These are phyloP conservation scores for Phoebastria nigripes DNA, from an alignment of 2,797 vertebrate species.

Conservation along the genomic window DNA sequence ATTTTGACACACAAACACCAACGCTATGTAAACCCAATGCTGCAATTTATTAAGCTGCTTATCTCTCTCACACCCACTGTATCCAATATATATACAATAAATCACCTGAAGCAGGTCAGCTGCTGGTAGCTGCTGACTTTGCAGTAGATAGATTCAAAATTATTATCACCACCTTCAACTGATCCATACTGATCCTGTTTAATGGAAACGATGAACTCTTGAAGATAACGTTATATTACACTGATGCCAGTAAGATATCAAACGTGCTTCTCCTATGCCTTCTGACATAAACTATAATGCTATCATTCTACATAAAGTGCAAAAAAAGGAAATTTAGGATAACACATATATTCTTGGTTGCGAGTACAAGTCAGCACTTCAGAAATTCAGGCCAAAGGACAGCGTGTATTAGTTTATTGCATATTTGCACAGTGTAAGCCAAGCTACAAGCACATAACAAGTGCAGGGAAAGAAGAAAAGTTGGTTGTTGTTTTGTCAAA, in stretches of 20 bases:
- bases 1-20: background rate
- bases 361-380: constrained; percentile 48
- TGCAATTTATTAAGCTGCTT: background rate
- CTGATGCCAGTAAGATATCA: background rate
- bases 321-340: background rate
- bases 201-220: background rate
- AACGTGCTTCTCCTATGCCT: background rate
- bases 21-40: background rate
- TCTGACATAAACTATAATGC: background rate
- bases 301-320: background rate
- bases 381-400: constrained; percentile 55
- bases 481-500: constrained; percentile 60
- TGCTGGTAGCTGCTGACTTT: background rate
- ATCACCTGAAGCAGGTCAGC: background rate
- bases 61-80: background rate
- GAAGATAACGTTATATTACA: background rate
- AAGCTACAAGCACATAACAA: constrained; percentile 84
- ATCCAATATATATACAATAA: background rate
- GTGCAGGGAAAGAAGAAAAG: constrained; percentile 65
- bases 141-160: background rate
- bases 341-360: background rate
- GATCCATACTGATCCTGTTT: constrained; percentile 14
- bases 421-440: constrained; percentile 81
- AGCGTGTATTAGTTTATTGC: constrained; percentile 55
- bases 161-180: constrained; percentile 1